Percentiles rank a stretch among this genome's conserved stretches.
Evolutionary conservation across 2,888 invertebrate genomes (phyloP).

Genomic region (Caenorhabditis japonica): DNA sequence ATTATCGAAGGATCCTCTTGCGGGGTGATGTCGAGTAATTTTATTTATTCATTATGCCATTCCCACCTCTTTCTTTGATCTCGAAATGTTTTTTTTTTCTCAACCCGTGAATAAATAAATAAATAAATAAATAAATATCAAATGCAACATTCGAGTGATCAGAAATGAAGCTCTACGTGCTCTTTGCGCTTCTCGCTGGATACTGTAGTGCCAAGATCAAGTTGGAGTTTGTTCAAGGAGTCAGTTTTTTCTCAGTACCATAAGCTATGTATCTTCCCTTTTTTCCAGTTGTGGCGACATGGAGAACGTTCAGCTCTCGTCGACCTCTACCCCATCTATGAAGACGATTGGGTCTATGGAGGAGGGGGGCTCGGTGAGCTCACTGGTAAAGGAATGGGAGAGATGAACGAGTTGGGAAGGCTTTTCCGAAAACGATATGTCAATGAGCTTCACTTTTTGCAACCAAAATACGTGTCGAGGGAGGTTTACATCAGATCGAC

Average conservation of each 20-base stretch:
- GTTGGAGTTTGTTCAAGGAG: conserved; percentile 31
- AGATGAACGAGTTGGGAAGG: conserved; percentile 39
- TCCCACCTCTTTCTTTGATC: too few species aligned
- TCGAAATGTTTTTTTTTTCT: too few species aligned
- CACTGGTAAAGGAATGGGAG: conserved; percentile 34
- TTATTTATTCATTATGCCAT: too few species aligned
- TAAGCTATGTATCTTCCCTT: too few species aligned
- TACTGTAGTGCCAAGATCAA: conserved; percentile 14
- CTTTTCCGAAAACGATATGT: conserved; percentile 30
- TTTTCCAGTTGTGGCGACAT: conserved; percentile 41
- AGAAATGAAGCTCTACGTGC: too few species aligned
- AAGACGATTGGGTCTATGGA: conserved; percentile 41
- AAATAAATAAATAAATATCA: too few species aligned
- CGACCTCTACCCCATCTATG: conserved; percentile 39
- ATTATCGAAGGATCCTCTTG: too few species aligned
- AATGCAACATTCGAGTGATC: too few species aligned
- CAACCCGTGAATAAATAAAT: too few species aligned
- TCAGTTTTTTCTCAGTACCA: not conserved
- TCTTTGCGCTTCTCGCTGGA: not conserved
- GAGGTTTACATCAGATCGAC: conserved; percentile 83
- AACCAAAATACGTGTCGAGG: conserved; percentile 21
- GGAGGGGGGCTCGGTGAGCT: conserved; percentile 52
- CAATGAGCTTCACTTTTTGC: conserved; percentile 17
- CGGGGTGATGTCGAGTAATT: too few species aligned
- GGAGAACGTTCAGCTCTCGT: conserved; percentile 30